Conservation (phyloP, 2,888 invertebrate species). For the Scaptomyza caliginosa region DNA sequence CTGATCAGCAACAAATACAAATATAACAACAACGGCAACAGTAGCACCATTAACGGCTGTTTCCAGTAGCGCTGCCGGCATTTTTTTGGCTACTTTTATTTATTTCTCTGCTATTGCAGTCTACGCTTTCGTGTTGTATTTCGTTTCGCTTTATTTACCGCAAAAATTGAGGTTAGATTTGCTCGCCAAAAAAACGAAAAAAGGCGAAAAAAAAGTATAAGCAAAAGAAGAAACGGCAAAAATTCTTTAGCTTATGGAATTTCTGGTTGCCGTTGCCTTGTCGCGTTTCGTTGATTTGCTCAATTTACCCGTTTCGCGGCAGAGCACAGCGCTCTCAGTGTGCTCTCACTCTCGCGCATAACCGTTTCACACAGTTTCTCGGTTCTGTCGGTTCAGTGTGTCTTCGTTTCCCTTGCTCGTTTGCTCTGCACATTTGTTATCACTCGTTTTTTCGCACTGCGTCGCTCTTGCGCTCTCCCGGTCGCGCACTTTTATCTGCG, state of each 20-base stretch:
- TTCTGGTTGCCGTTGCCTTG: constrained; percentile 33
- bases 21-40: neutral
- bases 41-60: constrained; percentile 15
- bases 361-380: constrained; percentile 76
- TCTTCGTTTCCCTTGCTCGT: constrained; percentile 13
- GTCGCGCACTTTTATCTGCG: constrained; percentile 50
- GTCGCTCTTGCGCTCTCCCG: constrained; percentile 42
- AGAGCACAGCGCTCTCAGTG: constrained; percentile 18
- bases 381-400: constrained; percentile 6
- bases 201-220: constrained; percentile 13
- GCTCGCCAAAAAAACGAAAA: constrained; percentile 3
- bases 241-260: constrained; percentile 61
- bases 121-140: constrained; percentile 38
- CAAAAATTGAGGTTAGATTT: constrained; percentile 69
- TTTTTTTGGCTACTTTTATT: constrained; percentile 37
- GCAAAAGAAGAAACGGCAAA: constrained; percentile 47
- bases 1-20: constrained; percentile 25
- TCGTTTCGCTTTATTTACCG: constrained; percentile 58
- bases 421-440: constrained; percentile 56
- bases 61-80: constrained; percentile 51
- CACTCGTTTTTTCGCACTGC: constrained; percentile 58
- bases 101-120: constrained; percentile 15
- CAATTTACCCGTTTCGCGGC: constrained; percentile 55
- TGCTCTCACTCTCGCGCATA: constrained; percentile 31
- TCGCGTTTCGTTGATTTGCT: constrained; percentile 42